Evolutionary conservation across 2,888 invertebrate species (phyloP), one percentile per base, ranked within the genome.

Genomic region (Sphinx pinastri): DNA sequence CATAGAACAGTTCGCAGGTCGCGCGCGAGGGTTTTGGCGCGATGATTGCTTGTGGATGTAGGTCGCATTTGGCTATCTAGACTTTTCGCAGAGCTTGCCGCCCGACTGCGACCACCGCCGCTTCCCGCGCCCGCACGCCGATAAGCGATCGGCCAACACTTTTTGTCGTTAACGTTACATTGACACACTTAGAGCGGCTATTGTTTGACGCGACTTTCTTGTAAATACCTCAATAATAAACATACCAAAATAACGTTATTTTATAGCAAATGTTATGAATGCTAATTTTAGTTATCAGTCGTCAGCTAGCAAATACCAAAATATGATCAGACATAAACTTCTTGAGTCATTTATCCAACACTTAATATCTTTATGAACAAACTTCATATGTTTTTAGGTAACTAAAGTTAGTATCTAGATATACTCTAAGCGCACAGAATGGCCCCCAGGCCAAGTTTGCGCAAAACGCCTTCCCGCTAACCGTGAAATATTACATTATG

Each of bases 21-120:
- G 49, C 63, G 19, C 6, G 49, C 19, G 49, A 63, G 80, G 81
- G 79, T 74, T 73, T 71, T 72, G 76, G 79, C 80, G 82, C 83
- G 88, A 89, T 88, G 88, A 85, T 74, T 79, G 79, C 77, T 88
- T 87, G 88, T 79, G 79, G 77, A 88, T 87, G 88, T 90, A 81
- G 89, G 89, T 88, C 84, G 79, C 82, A 82, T 79, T 82, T 83
- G 79, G 75, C 80, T 75, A 78, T 85, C 85, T 87, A 88, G 86
- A 86, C 80, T 88, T 88, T 89, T 88, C 88, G 86, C 87, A 85
- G 78, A 82, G 84, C 81, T 75, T 76, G 79, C 16, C 57, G 57
- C 45, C 54, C 60, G 63, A 78, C 11, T 19, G 78, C 84, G 79
- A 66, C 70, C 75, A 75, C 75, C 77, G 73, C 78, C 59, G 74